Evolutionary conservation across 2,113 vertebrate genomes (phyloP).

Genomic region (Aptenodytes patagonicus): DNA sequence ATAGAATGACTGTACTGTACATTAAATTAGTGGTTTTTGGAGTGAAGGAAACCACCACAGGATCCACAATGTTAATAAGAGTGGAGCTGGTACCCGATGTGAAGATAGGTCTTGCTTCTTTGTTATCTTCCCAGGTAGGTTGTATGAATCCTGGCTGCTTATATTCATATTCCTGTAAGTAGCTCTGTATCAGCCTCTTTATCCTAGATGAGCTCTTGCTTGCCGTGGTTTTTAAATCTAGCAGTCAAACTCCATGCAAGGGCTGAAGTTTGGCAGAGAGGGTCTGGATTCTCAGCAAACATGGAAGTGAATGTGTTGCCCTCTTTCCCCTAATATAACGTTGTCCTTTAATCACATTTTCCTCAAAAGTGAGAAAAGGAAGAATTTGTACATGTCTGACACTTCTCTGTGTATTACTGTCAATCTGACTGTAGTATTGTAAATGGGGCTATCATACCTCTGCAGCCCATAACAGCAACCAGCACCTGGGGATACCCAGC

Average conservation of each 20-base stretch:
- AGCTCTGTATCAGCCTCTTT: background rate
- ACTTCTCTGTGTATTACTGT: background rate
- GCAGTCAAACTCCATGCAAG: background rate
- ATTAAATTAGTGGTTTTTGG: constrained; percentile 76
- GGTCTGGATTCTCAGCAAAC: background rate
- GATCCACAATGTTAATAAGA: constrained; percentile 33
- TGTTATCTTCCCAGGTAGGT: background rate
- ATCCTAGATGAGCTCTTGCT: background rate
- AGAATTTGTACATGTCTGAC: background rate
- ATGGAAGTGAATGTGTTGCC: background rate
- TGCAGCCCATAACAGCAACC: background rate
- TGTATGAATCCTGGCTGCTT: background rate
- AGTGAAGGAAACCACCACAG: constrained; percentile 67
- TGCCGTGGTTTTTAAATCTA: background rate
- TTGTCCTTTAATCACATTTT: background rate
- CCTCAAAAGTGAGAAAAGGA: background rate
- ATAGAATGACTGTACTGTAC: constrained; percentile 73
- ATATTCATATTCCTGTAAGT: background rate
- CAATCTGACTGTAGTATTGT: background rate
- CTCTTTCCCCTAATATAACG: background rate
- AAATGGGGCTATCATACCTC: too few relatives aligned
- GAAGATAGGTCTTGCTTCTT: constrained; percentile 25
- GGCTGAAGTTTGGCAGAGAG: background rate
- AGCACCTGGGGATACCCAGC: background rate
- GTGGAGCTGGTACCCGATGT: background rate